A percentile compares a stretch with the other conserved stretches of the same genome.
Evolutionary conservation across 2,113 vertebrate species (phyloP).

Genomic region (Pithys albifrons): DNA sequence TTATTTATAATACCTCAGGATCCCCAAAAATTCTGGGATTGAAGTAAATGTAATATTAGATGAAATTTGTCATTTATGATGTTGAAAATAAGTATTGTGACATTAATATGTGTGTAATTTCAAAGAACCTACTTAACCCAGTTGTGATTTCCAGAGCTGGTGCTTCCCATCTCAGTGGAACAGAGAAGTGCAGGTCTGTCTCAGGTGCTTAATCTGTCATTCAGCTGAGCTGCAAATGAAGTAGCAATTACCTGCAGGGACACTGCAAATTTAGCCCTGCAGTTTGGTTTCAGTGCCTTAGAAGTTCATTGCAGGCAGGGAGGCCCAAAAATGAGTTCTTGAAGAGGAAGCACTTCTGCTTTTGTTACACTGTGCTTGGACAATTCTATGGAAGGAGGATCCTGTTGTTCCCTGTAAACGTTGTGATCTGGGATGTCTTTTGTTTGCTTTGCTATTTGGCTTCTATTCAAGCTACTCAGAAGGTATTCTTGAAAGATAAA

Average conservation of each 20-base stretch:
- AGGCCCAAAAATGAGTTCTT: background rate
- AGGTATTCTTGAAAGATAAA: background rate
- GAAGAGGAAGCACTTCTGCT: background rate
- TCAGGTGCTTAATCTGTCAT: background rate
- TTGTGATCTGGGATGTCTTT: accelerated
- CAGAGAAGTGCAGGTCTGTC: background rate
- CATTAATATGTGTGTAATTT: background rate
- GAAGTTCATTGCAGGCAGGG: accelerated
- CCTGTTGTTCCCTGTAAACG: background rate
- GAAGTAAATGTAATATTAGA: background rate
- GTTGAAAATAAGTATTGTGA: background rate
- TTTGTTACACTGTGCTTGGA: background rate
- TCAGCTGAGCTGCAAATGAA: background rate
- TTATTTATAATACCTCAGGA: background rate
- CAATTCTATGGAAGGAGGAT: background rate
- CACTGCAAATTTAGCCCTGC: background rate
- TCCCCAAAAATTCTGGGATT: background rate
- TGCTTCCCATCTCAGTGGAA: background rate
- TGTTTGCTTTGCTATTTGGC: background rate
- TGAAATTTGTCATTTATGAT: background rate
- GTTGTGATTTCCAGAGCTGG: background rate
- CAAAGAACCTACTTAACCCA: background rate
- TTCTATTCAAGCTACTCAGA: background rate
- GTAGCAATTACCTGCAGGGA: background rate
- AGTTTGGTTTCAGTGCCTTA: background rate